These are phyloP conservation scores for Coenonympha arcania DNA, from an alignment of 2,888 invertebrate species.

Conservation along the genomic window DNA sequence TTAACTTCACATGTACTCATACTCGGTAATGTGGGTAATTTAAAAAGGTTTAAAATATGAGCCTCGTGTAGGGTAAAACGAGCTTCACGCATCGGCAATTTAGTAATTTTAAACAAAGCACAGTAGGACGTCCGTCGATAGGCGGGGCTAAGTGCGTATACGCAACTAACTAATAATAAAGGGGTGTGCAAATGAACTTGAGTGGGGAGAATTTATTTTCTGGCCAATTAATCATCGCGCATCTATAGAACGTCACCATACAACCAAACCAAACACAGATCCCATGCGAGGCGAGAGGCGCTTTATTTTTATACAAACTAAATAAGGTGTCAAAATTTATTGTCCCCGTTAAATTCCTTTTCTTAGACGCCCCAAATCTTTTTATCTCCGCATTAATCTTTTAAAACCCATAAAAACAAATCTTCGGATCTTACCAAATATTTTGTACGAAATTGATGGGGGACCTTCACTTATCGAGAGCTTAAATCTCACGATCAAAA, in stretches of 20 bases:
- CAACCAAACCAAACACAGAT: constrained; percentile 24
- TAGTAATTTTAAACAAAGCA: constrained; percentile 48
- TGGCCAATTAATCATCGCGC: constrained; percentile 20
- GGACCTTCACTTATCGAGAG: constrained; percentile 58
- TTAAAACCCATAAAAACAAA: constrained; percentile 64
- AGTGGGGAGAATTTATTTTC: constrained; percentile 26
- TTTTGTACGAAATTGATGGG: constrained; percentile 71
- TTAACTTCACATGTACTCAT: constrained; percentile 3
- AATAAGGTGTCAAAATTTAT: constrained; percentile 62
- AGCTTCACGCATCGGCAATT: constrained; percentile 44
- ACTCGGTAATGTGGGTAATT: constrained; percentile 5
- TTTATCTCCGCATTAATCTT: constrained; percentile 69
- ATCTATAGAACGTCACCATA: constrained; percentile 23
- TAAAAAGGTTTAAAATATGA: constrained; percentile 22
- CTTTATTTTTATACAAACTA: constrained; percentile 32
- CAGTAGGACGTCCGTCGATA: constrained; percentile 49
- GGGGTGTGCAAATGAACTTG: constrained; percentile 24
- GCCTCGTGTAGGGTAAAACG: constrained; percentile 25
- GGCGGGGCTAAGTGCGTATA: constrained; percentile 53
- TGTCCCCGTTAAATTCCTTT: constrained; percentile 51
- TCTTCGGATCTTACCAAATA: constrained; percentile 67
- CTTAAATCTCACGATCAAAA: constrained; percentile 65
- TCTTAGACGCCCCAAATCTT: constrained; percentile 58
- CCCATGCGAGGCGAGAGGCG: constrained; percentile 2
- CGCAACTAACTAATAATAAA: constrained; percentile 31